These are phyloP conservation scores for Pagetopsis macropterus DNA, from an alignment of 2,797 vertebrate genomes.

Conservation along the genomic window DNA sequence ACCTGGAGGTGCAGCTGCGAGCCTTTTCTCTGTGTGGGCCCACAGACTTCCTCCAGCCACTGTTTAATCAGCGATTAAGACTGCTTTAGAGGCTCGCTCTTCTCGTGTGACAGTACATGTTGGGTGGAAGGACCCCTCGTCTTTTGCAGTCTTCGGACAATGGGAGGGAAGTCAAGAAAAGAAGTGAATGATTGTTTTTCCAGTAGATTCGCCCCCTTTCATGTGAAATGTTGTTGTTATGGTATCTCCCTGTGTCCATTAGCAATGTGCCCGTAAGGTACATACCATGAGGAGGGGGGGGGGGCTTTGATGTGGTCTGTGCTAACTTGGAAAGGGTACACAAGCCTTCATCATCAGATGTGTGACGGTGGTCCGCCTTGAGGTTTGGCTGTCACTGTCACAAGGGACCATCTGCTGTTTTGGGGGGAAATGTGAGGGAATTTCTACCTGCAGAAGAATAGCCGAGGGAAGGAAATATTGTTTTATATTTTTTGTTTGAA, in stretches of 20 bases:
- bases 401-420: conserved; percentile 77
- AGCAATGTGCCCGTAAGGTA: conserved; percentile 67
- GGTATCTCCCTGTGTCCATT: conserved; percentile 68
- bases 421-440: too few species aligned
- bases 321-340: conserved; percentile 62
- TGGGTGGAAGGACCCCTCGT: conserved; percentile 57
- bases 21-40: conserved; percentile 52
- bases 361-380: conserved; percentile 65
- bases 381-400: conserved; percentile 66
- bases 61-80: conserved; percentile 81
- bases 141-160: conserved; percentile 57
- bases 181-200: conserved; percentile 59
- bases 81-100: conserved; percentile 61
- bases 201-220: conserved; percentile 55
- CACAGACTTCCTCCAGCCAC: conserved; percentile 62
- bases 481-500: conserved; percentile 8
- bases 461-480: not conserved
- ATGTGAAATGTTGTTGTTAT: conserved; percentile 72
- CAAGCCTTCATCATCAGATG: conserved; percentile 71
- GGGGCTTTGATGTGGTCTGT: conserved; percentile 74
- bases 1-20: conserved; percentile 68
- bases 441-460: too few species aligned
- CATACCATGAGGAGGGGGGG: conserved; percentile 29
- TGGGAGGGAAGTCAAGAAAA: conserved; percentile 47
- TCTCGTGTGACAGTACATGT: conserved; percentile 79